These are phyloP conservation scores for Tupaia chinensis DNA, from an alignment of 2,113 vertebrate species.

Conservation along the genomic window DNA sequence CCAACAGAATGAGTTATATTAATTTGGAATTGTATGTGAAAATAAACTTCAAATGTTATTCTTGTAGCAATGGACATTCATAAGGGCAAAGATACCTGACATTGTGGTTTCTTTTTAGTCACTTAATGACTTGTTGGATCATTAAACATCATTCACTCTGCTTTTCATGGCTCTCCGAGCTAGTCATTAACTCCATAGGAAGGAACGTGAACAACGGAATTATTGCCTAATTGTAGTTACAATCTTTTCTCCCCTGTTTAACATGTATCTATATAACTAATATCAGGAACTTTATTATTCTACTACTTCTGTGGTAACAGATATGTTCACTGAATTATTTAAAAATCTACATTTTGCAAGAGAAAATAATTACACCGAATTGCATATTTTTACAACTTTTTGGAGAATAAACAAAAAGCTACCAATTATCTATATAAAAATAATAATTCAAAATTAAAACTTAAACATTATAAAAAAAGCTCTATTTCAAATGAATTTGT, in stretches of 20 bases:
- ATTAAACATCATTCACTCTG: slow-evolving; percentile 70
- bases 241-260: slow-evolving; percentile 65
- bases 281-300: slow-evolving; percentile 33
- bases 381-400: neutral
- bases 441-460: slow-evolving; percentile 19
- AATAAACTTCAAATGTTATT: slow-evolving; percentile 71
- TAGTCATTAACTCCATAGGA: slow-evolving; percentile 70
- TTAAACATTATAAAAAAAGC: neutral
- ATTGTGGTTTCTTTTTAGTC: slow-evolving; percentile 66
- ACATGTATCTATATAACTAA: slow-evolving; percentile 58
- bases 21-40: slow-evolving; percentile 48
- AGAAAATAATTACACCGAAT: neutral
- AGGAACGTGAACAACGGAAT: slow-evolving; percentile 62
- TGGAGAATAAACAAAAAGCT: neutral
- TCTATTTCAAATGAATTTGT: slow-evolving; percentile 4
- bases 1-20: slow-evolving; percentile 32
- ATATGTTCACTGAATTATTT: slow-evolving; percentile 16
- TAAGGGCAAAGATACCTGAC: slow-evolving; percentile 69
- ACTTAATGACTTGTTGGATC: slow-evolving; percentile 74
- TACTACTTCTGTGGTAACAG: neutral
- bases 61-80: slow-evolving; percentile 66
- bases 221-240: slow-evolving; percentile 69
- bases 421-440: neutral
- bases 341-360: neutral
- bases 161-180: slow-evolving; percentile 59